Conservation (phyloP, 2,797 vertebrate genomes). For the Fratercula arctica region DNA sequence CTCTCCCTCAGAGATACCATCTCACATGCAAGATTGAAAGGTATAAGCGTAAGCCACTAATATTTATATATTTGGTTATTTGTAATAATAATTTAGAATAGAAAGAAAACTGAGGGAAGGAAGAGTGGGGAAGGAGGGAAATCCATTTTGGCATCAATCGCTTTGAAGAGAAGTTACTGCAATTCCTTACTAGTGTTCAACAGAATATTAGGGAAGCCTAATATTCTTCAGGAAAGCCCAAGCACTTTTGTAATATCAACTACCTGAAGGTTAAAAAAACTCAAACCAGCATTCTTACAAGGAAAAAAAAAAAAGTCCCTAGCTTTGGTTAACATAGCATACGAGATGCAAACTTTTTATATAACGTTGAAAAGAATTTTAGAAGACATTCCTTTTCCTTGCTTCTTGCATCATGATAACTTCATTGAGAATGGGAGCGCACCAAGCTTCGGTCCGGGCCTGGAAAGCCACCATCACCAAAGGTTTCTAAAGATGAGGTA, state of each 20-base stretch:
- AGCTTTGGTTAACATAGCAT: background rate
- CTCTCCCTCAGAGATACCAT: background rate
- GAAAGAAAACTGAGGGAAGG: background rate
- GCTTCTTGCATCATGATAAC: background rate
- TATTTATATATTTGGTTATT: background rate
- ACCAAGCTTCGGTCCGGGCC: background rate
- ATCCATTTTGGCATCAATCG: background rate
- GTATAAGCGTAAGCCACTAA: background rate
- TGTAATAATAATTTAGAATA: background rate
- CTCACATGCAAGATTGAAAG: background rate
- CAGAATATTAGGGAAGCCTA: background rate
- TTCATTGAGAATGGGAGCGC: background rate
- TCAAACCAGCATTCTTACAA: background rate
- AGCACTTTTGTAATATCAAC: background rate
- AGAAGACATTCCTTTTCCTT: background rate
- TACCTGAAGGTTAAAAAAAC: background rate
- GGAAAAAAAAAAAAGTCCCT: background rate
- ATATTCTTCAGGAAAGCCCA: background rate
- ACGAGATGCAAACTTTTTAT: background rate
- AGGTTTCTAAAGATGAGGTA: background rate
- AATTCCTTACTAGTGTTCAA: background rate
- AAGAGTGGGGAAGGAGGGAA: background rate
- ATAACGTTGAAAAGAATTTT: background rate
- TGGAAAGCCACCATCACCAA: background rate
- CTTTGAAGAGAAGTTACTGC: background rate